Conservation (phyloP, 2,888 invertebrate species). For the Drosophila leonis region DNA sequence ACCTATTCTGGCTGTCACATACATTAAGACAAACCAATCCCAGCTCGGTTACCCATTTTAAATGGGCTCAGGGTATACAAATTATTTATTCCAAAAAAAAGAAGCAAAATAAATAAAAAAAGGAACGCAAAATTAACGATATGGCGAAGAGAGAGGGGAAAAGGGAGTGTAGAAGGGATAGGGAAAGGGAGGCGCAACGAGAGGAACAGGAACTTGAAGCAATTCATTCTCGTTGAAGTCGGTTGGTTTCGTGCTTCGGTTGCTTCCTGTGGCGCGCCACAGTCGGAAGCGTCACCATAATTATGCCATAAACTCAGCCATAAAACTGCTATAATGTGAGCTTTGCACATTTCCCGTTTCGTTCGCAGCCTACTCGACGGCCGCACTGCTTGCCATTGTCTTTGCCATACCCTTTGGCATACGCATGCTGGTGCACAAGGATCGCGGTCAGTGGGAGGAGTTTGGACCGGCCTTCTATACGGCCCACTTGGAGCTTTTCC, state of each 20-base stretch:
- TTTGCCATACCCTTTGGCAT: constrained; percentile 90
- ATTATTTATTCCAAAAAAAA: constrained; percentile 30
- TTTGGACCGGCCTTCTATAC: constrained; percentile 89
- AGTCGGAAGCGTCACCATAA: constrained; percentile 63
- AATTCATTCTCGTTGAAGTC: constrained; percentile 57
- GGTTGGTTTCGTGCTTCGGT: constrained; percentile 23
- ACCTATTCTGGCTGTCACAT: neutral
- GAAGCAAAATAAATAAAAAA: neutral
- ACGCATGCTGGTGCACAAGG: constrained; percentile 89
- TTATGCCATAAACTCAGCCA: constrained; percentile 73
- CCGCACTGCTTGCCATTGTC: constrained; percentile 90
- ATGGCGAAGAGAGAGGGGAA: neutral
- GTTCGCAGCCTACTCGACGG: constrained; percentile 89
- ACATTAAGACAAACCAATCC: neutral
- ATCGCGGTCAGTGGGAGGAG: constrained; percentile 88
- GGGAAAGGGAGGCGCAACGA: neutral
- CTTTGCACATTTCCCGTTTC: constrained; percentile 39
- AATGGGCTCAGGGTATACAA: constrained; percentile 13
- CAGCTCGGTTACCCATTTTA: neutral
- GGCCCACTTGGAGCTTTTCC: constrained; percentile 89
- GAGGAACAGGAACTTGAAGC: constrained; percentile 50
- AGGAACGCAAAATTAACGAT: constrained; percentile 27
- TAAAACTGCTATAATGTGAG: constrained; percentile 55
- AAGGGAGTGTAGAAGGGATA: neutral
- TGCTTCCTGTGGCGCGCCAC: constrained; percentile 50